These are phyloP conservation scores for Drosophila novamexicana DNA, from an alignment of 1,140 invertebrate species.

Conservation along the genomic window DNA sequence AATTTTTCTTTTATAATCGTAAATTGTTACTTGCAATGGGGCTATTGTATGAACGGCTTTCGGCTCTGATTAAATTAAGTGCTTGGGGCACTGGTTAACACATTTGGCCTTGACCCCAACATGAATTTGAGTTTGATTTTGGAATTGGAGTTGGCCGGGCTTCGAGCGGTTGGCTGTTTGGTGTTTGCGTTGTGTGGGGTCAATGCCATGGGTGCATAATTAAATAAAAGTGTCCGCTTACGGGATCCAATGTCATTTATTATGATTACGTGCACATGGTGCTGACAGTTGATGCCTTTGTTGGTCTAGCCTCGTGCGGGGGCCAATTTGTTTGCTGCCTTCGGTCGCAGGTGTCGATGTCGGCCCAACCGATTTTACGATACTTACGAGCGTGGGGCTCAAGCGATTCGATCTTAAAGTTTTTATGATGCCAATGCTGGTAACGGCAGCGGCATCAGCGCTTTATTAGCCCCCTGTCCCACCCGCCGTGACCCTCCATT, in stretches of 20 bases:
- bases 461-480: conserved; percentile 29
- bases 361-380: conserved; percentile 31
- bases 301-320: background rate
- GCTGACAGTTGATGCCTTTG: conserved; percentile 39
- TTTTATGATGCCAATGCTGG: conserved; percentile 35
- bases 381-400: conserved; percentile 12
- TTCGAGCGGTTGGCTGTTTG: background rate
- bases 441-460: conserved; percentile 13
- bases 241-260: conserved; percentile 48
- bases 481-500: background rate
- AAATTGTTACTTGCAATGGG: conserved; percentile 3
- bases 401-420: conserved; percentile 46
- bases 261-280: conserved; percentile 50
- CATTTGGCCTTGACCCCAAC: conserved; percentile 25
- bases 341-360: conserved; percentile 36
- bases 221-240: conserved; percentile 56
- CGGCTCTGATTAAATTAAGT: background rate
- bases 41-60: background rate
- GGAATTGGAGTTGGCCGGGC: background rate
- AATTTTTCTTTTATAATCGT: background rate
- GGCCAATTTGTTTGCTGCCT: background rate
- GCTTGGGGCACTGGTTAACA: conserved; percentile 3
- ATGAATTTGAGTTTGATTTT: conserved; percentile 12
- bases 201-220: conserved; percentile 38
- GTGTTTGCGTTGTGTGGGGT: conserved; percentile 13